phyloP scores from a whole-genome alignment of 2,113 vertebrate species.

The Orthonyx spaldingii region DNA sequence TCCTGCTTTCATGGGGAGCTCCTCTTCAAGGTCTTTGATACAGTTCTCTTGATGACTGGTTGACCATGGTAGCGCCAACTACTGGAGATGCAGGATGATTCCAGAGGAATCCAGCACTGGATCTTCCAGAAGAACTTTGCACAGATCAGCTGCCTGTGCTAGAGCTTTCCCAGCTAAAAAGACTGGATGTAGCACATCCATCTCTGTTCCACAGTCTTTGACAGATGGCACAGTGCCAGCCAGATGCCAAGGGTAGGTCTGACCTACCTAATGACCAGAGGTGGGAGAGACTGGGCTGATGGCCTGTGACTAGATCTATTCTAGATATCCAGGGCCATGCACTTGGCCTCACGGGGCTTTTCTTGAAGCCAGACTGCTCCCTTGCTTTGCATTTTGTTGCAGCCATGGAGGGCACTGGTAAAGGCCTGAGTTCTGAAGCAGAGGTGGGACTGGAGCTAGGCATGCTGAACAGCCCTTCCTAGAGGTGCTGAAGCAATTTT shows the following conservation, averaged over 20 bases:
- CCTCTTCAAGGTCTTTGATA: not conserved
- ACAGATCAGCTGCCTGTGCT: not conserved
- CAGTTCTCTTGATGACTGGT: not conserved
- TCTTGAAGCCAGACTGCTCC: not conserved
- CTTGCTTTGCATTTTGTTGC: not conserved
- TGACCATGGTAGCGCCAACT: not conserved
- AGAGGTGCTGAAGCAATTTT: not conserved
- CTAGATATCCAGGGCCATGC: not conserved
- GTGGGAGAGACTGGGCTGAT: not conserved
- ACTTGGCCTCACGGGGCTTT: not conserved
- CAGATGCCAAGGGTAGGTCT: not conserved
- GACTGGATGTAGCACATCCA: not conserved
- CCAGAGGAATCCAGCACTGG: not conserved
- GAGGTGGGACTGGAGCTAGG: not conserved
- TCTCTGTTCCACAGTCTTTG: not conserved
- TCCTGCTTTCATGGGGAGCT: not conserved
- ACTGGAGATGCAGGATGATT: not conserved
- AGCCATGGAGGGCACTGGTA: not conserved
- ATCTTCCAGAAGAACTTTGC: not conserved
- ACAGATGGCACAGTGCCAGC: not conserved
- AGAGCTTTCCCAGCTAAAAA: not conserved
- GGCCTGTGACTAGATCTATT: not conserved
- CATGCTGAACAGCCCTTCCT: not conserved
- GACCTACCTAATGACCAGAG: not conserved
- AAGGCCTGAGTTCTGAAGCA: not conserved